phyloP scores from a whole-genome alignment of 2,113 vertebrate genomes.

The Daphoenositta chrysoptera region DNA sequence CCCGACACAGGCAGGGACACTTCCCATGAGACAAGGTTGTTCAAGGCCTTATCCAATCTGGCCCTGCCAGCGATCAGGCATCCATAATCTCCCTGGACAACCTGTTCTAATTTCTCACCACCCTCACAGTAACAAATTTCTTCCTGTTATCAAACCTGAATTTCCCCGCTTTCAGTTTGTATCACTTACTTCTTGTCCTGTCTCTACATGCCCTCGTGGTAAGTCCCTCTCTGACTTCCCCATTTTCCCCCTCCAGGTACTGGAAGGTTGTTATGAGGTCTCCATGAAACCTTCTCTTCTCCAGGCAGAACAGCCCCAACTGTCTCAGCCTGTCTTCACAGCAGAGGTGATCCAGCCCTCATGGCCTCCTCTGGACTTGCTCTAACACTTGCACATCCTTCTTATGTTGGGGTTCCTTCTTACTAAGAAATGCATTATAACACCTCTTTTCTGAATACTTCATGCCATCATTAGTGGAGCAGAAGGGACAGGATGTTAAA shows the following conservation, averaged over 20 bases:
- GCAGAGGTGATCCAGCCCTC: background rate
- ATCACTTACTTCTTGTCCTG: background rate
- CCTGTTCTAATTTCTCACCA: background rate
- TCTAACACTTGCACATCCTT: background rate
- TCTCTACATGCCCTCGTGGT: too few species aligned
- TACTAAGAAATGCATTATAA: background rate
- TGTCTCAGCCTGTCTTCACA: background rate
- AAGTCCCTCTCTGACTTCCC: background rate
- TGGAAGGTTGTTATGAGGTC: background rate
- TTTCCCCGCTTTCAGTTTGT: background rate
- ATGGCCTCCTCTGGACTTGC: background rate
- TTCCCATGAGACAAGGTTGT: background rate
- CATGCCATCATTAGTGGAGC: fast-evolving
- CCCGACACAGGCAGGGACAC: background rate
- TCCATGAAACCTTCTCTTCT: background rate
- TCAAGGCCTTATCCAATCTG: background rate
- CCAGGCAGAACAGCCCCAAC: background rate
- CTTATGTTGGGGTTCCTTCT: background rate
- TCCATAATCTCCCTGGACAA: background rate
- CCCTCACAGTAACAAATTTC: background rate
- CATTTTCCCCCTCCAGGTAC: background rate
- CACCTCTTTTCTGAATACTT: background rate
- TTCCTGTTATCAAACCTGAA: background rate
- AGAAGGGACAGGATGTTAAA: fast-evolving
- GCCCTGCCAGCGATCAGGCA: background rate